Evolutionary conservation across 2,797 vertebrate genomes (phyloP).

Genomic region (Clamator glandarius): DNA sequence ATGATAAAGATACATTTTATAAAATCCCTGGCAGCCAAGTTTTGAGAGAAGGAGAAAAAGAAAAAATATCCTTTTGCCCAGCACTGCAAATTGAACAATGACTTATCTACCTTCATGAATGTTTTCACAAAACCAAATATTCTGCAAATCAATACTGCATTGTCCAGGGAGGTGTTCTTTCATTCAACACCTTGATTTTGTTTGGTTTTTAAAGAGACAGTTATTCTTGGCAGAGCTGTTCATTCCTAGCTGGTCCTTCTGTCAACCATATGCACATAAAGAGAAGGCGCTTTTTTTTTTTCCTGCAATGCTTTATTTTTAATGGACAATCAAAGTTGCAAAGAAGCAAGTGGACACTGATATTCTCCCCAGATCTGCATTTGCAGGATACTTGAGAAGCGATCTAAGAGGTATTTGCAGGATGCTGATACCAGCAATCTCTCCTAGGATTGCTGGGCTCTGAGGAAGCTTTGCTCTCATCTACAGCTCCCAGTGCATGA

Average conservation of each 20-base stretch:
- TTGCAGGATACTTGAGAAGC: not conserved
- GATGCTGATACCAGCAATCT: not conserved
- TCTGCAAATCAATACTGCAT: not conserved
- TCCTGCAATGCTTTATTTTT: not conserved
- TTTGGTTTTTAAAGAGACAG: not conserved
- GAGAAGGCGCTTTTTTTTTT: not conserved
- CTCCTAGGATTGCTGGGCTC: not conserved
- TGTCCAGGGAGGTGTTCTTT: not conserved
- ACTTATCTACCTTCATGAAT: not conserved
- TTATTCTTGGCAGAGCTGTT: not conserved
- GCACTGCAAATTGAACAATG: not conserved
- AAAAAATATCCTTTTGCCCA: not conserved
- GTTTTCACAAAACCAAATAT: not conserved
- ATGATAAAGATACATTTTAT: not conserved
- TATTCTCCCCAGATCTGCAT: not conserved
- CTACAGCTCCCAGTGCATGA: not conserved
- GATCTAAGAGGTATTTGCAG: not conserved
- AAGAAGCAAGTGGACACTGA: not conserved
- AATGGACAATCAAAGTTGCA: not conserved
- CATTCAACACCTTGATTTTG: constrained; percentile 7
- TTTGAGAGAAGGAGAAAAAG: not conserved
- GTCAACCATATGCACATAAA: constrained; percentile 1
- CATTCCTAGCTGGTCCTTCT: not conserved
- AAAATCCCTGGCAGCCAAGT: not conserved
- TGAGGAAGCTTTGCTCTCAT: not conserved